Percentiles rank a stretch among this genome's conserved stretches.
Conservation (phyloP, 2,797 vertebrate species). For the Moxostoma hubbsi region DNA sequence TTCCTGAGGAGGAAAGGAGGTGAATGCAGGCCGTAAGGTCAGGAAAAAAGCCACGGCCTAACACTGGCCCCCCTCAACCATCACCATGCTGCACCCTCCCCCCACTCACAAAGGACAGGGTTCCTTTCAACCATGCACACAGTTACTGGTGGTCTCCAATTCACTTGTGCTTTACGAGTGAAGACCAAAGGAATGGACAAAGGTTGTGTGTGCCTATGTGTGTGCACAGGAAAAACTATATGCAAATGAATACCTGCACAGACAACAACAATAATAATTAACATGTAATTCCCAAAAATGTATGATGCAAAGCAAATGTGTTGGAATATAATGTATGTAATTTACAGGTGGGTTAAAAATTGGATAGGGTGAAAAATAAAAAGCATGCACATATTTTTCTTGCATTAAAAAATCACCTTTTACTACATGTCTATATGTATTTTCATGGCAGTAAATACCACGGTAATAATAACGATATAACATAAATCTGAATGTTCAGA, state of each 20-base stretch:
- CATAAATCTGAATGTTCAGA: too few species aligned
- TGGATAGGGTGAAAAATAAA: background rate
- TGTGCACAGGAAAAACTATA: slow-evolving; percentile 16
- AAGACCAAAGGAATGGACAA: slow-evolving; percentile 61
- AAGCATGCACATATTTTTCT: background rate
- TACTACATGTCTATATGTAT: slow-evolving; percentile 5
- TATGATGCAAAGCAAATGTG: background rate
- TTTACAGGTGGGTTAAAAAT: background rate
- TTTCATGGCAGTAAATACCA: slow-evolving; percentile 32
- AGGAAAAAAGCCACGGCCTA: slow-evolving; percentile 59
- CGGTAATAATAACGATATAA: slow-evolving; percentile 20
- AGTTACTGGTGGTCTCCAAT: slow-evolving; percentile 55
- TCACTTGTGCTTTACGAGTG: slow-evolving; percentile 74
- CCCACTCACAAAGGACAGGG: slow-evolving; percentile 24
- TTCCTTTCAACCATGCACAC: slow-evolving; percentile 52
- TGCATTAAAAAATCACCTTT: background rate
- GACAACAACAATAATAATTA: background rate
- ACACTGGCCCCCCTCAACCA: background rate
- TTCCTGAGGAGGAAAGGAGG: slow-evolving; percentile 80
- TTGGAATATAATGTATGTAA: background rate
- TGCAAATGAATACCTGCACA: background rate
- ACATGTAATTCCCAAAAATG: background rate
- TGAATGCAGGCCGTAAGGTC: slow-evolving; percentile 61
- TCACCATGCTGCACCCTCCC: slow-evolving; percentile 2
- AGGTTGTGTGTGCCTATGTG: slow-evolving; percentile 30